A percentile compares a stretch with the other conserved stretches of the same genome.
phyloP scores from a whole-genome alignment of 2,888 invertebrate species.

The Conops quadrifasciatus region DNA sequence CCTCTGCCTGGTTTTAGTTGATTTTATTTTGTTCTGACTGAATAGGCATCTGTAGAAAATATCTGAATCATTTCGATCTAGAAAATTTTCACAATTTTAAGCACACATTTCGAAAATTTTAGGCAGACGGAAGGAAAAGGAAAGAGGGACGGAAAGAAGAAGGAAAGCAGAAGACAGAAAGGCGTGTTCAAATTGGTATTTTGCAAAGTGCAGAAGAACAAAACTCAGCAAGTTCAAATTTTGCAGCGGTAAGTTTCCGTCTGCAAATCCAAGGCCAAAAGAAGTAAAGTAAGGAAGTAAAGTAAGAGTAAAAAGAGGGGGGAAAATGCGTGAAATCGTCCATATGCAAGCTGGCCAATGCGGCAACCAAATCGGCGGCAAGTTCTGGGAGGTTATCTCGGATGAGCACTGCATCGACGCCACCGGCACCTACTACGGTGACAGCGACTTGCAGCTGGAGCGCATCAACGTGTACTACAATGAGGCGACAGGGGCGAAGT shows the following conservation, averaged over 20 bases:
- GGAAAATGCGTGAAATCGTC: conserved; percentile 97
- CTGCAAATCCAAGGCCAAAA: not conserved
- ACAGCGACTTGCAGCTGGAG: conserved; percentile 91
- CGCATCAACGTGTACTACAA: conserved; percentile 97
- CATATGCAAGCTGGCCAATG: conserved; percentile 95
- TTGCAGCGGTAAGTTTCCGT: not conserved
- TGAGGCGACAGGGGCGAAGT: conserved; percentile 92
- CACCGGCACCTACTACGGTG: conserved; percentile 88
- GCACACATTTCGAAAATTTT: conserved; percentile 42
- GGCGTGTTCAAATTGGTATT: conserved; percentile 35
- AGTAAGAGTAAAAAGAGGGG: too few relatives aligned
- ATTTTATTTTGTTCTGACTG: conserved; percentile 15
- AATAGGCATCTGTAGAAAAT: conserved; percentile 31
- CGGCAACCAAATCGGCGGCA: conserved; percentile 96
- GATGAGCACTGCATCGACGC: conserved; percentile 95
- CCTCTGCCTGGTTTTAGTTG: conserved; percentile 2
- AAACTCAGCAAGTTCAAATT: conserved; percentile 13
- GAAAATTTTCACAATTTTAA: conserved; percentile 38
- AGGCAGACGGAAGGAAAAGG: conserved; percentile 37
- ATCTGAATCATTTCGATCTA: conserved; percentile 32
- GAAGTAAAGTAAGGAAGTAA: too few relatives aligned
- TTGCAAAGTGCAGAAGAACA: conserved; percentile 35
- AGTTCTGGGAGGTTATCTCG: conserved; percentile 97
- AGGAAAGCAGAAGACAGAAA: conserved; percentile 19
- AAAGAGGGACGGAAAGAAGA: not conserved